These are phyloP conservation scores for Nothocercus nigrocapillus DNA, from an alignment of 2,113 vertebrate genomes.

Conservation along the genomic window DNA sequence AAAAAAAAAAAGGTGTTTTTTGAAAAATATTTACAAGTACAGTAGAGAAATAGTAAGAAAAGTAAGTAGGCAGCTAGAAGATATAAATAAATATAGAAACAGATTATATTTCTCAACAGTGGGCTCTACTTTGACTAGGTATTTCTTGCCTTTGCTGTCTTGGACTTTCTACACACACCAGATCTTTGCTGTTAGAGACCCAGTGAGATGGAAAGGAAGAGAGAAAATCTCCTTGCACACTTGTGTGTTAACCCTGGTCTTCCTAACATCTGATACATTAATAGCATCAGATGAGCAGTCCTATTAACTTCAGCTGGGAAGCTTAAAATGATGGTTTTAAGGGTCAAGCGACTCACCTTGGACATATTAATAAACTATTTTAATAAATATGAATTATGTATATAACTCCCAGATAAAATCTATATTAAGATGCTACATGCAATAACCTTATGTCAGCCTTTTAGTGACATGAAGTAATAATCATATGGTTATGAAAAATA, in stretches of 20 bases:
- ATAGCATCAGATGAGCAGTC: neutral
- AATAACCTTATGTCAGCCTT: conserved; percentile 66
- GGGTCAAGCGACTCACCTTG: conserved; percentile 66
- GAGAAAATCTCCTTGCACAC: neutral
- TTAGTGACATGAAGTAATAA: conserved; percentile 49
- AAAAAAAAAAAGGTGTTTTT: neutral
- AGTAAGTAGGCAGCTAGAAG: neutral
- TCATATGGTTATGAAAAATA: conserved; percentile 49
- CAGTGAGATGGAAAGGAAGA: neutral
- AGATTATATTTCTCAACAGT: neutral
- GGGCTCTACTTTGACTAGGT: neutral
- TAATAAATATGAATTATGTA: conserved; percentile 67
- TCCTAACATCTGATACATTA: neutral
- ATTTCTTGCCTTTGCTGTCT: neutral
- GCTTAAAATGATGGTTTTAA: conserved; percentile 37
- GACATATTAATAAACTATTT: conserved; percentile 62
- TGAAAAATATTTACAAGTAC: neutral
- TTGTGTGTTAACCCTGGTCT: neutral
- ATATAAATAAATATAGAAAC: neutral
- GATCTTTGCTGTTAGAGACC: neutral
- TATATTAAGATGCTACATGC: conserved; percentile 49
- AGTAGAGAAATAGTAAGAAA: neutral
- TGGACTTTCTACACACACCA: neutral
- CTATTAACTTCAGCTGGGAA: conserved; percentile 36
- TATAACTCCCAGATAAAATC: conserved; percentile 47